Conservation (phyloP, 2,113 vertebrate species). For the Corythoichthys haematopterus region DNA sequence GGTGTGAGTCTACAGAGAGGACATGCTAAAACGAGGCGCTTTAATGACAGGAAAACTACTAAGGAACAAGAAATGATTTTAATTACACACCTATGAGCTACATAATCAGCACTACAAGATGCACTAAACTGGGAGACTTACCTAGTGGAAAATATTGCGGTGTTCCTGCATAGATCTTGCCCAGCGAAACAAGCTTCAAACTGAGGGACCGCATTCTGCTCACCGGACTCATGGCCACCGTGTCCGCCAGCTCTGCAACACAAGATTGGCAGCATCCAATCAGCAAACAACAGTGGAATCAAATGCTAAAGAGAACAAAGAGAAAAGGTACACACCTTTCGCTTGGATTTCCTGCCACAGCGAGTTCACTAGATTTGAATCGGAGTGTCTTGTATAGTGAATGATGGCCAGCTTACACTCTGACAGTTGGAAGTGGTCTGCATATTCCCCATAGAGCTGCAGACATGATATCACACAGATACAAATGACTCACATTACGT, state of each 20-base stretch:
- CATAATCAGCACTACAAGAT: not conserved
- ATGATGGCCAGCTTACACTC: slow-evolving; percentile 97
- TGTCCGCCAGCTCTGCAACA: slow-evolving; percentile 83
- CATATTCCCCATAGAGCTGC: slow-evolving; percentile 95
- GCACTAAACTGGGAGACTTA: slow-evolving; percentile 42
- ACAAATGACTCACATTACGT: not conserved
- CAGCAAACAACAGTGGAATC: not conserved
- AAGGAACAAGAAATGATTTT: not conserved
- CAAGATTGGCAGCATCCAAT: slow-evolving; percentile 4
- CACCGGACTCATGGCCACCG: slow-evolving; percentile 75
- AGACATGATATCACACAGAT: not conserved
- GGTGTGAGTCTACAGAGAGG: slow-evolving; percentile 15
- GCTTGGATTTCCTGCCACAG: slow-evolving; percentile 97
- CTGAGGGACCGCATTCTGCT: slow-evolving; percentile 91
- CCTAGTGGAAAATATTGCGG: slow-evolving; percentile 96
- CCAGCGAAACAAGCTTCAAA: slow-evolving; percentile 88
- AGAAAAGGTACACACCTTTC: slow-evolving; percentile 72
- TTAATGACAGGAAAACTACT: slow-evolving; percentile 21
- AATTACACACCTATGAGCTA: not conserved
- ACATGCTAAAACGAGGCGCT: slow-evolving; percentile 41
- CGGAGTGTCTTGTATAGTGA: slow-evolving; percentile 91
- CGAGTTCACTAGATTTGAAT: slow-evolving; percentile 90
- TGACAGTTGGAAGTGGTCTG: slow-evolving; percentile 89
- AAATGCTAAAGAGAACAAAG: slow-evolving; percentile 6
- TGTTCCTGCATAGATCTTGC: slow-evolving; percentile 88